Percentiles rank a stretch among this genome's conserved stretches.
Evolutionary conservation across 2,797 vertebrate genomes (phyloP).

Genomic region (Intellagama lesueurii): DNA sequence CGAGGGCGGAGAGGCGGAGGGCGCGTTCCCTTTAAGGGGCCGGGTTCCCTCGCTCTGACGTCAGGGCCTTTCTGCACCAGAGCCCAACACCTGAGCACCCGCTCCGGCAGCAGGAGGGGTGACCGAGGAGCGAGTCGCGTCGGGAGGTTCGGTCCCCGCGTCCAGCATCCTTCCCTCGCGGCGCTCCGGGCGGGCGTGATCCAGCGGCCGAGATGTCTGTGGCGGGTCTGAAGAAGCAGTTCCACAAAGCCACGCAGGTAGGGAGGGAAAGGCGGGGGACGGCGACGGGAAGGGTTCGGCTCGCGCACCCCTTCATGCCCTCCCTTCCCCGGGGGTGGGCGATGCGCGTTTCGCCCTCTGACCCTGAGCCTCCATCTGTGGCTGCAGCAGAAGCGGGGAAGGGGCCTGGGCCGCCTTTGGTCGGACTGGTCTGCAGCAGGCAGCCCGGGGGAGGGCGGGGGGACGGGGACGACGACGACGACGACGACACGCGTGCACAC

Average conservation of each 20-base stretch:
- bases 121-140: background rate
- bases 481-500: too few species aligned
- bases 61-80: slow-evolving; percentile 75
- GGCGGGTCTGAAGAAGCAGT: slow-evolving; percentile 93
- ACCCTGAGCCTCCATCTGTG: background rate
- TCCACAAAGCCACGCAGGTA: slow-evolving; percentile 97
- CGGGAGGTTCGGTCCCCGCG: background rate
- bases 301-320: too few species aligned
- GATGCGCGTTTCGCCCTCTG: too few species aligned
- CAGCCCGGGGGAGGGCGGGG: too few species aligned
- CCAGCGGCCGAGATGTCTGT: slow-evolving; percentile 82
- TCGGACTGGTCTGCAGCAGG: background rate
- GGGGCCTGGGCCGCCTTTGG: background rate
- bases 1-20: background rate
- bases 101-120: slow-evolving; percentile 18
- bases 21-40: slow-evolving; percentile 69
- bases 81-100: slow-evolving; percentile 44
- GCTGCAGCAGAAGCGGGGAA: background rate
- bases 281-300: background rate
- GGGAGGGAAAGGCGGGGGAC: background rate
- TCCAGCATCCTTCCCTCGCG: slow-evolving; percentile 23
- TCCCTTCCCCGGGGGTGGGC: too few species aligned
- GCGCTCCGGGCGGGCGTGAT: background rate
- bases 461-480: background rate
- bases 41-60: slow-evolving; percentile 70